These are phyloP conservation scores for Scomber colias DNA, from an alignment of 2,113 vertebrate species.

Conservation along the genomic window DNA sequence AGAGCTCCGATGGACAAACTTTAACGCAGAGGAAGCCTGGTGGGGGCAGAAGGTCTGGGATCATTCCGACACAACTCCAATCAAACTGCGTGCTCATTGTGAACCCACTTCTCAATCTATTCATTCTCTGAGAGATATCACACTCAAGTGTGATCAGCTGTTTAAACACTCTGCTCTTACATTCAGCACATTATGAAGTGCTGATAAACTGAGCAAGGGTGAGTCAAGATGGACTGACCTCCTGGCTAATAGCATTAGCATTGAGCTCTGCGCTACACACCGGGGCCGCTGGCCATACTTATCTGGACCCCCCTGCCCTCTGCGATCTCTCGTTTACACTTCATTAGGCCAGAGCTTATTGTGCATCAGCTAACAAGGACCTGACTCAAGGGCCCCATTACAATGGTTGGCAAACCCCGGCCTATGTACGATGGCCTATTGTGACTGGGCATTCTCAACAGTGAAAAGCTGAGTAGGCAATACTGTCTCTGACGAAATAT, in stretches of 20 bases:
- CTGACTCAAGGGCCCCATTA: conserved; percentile 76
- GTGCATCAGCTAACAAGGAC: conserved; percentile 72
- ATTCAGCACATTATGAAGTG: conserved; percentile 61
- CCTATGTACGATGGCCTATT: conserved; percentile 43
- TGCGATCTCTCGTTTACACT: conserved; percentile 76
- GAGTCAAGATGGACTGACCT: conserved; percentile 75
- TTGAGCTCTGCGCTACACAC: conserved; percentile 61
- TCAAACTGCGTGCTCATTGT: background rate
- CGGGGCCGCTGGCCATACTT: conserved; percentile 46
- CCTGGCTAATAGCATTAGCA: conserved; percentile 80
- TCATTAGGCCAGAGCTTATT: conserved; percentile 77
- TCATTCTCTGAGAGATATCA: conserved; percentile 6
- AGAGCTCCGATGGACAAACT: conserved; percentile 39
- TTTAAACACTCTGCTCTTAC: conserved; percentile 59
- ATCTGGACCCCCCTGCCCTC: conserved; percentile 40
- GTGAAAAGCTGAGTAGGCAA: conserved; percentile 31
- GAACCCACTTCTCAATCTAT: conserved; percentile 28
- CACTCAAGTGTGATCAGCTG: conserved; percentile 49
- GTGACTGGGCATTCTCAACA: conserved; percentile 53
- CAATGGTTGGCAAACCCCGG: conserved; percentile 50
- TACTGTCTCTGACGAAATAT: conserved; percentile 32
- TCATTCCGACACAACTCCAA: conserved; percentile 15
- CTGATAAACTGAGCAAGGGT: conserved; percentile 71
- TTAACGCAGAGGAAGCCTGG: conserved; percentile 33
- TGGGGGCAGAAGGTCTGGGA: conserved; percentile 23